Conservation (phyloP, 2,113 vertebrate species). For the Andinoacara biseriatus region DNA sequence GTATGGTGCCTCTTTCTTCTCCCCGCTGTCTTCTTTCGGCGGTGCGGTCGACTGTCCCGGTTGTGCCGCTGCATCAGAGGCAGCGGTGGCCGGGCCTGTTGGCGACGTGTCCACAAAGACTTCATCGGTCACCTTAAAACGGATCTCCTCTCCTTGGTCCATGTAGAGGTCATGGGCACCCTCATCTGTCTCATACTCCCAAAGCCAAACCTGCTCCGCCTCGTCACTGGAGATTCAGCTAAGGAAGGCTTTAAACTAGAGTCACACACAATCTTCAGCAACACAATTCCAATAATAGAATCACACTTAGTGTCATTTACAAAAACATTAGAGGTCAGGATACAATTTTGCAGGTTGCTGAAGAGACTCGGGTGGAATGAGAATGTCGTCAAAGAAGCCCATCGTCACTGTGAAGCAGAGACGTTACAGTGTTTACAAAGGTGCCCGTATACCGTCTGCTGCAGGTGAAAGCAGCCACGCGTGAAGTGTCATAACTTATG, state of each 20-base stretch:
- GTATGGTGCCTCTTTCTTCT: slow-evolving; percentile 93
- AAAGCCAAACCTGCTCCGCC: slow-evolving; percentile 96
- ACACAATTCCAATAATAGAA: not conserved
- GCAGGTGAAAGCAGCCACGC: not conserved
- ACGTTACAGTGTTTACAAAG: not conserved
- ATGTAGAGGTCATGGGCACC: slow-evolving; percentile 98
- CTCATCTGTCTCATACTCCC: slow-evolving; percentile 98
- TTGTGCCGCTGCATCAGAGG: slow-evolving; percentile 64
- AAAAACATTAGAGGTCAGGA: slow-evolving; percentile 74
- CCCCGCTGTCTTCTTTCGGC: slow-evolving; percentile 59
- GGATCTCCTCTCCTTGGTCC: slow-evolving; percentile 96
- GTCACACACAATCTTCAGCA: not conserved
- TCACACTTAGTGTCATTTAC: not conserved
- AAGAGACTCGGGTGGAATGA: slow-evolving; percentile 93
- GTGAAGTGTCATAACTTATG: not conserved
- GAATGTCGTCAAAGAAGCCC: slow-evolving; percentile 94
- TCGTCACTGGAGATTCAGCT: slow-evolving; percentile 87
- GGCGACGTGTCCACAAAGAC: slow-evolving; percentile 94
- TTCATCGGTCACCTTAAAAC: slow-evolving; percentile 93
- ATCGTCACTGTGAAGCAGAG: slow-evolving; percentile 85
- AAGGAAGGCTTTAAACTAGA: slow-evolving; percentile 67
- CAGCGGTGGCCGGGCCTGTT: slow-evolving; percentile 84
- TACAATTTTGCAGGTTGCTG: slow-evolving; percentile 98
- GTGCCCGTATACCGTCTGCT: not conserved
- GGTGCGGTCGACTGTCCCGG: slow-evolving; percentile 49